These are phyloP conservation scores for Sciurus vulgaris DNA, from an alignment of 2,797 vertebrate genomes.

Conservation along the genomic window DNA sequence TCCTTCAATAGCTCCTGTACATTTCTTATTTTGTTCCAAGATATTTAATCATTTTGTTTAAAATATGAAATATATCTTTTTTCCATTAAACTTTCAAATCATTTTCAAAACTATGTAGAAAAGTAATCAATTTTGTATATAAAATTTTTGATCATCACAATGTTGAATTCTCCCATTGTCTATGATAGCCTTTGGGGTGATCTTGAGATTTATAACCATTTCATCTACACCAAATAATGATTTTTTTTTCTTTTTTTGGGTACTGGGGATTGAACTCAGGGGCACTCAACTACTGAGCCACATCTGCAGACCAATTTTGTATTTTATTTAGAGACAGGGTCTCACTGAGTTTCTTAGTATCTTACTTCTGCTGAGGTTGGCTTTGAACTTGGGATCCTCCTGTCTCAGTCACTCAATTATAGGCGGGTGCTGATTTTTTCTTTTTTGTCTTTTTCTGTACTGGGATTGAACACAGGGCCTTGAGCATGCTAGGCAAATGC, in stretches of 20 bases:
- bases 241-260: background rate
- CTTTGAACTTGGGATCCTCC: no score
- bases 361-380: no score
- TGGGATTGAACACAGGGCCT: background rate
- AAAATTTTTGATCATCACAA: background rate
- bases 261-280: background rate
- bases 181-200: background rate
- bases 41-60: constrained; percentile 20
- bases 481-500: background rate
- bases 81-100: background rate
- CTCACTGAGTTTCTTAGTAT: no score
- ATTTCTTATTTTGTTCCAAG: background rate
- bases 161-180: background rate
- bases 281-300: no score
- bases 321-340: no score
- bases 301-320: no score
- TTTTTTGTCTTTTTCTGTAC: background rate
- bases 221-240: background rate
- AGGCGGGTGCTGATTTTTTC: background rate
- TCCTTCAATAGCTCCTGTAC: background rate
- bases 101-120: background rate
- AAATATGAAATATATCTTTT: background rate
- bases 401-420: no score
- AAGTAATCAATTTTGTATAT: background rate
- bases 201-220: background rate